These are phyloP conservation scores for Paradoxurus hermaphroditus DNA, from an alignment of 2,113 vertebrate species.

Conservation along the genomic window DNA sequence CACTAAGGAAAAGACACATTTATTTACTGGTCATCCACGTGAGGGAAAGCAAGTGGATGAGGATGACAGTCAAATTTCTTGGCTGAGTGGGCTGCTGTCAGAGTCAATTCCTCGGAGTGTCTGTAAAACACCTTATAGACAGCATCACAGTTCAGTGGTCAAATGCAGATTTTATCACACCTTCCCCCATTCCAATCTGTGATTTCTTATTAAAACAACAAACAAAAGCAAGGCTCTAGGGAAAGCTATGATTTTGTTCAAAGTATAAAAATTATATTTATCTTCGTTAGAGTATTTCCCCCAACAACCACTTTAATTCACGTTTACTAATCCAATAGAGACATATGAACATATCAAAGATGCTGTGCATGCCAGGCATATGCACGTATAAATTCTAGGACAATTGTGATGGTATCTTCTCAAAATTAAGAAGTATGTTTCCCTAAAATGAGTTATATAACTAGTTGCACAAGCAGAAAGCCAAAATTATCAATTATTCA, in stretches of 20 bases:
- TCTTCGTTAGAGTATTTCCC: not conserved
- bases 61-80: constrained; percentile 82
- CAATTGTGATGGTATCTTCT: not conserved
- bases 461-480: not conserved
- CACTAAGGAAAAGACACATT: constrained; percentile 78
- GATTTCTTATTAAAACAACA: constrained; percentile 45
- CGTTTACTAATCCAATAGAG: constrained; percentile 16
- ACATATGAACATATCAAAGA: not conserved
- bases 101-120: constrained; percentile 75
- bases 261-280: not conserved
- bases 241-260: not conserved
- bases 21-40: constrained; percentile 80
- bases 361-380: not conserved
- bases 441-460: not conserved
- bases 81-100: constrained; percentile 80
- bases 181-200: not conserved
- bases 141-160: constrained; percentile 52
- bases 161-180: constrained; percentile 63
- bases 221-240: constrained; percentile 19
- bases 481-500: constrained; percentile 18
- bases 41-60: constrained; percentile 72
- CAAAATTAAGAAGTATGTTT: not conserved
- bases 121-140: constrained; percentile 72
- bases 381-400: not conserved
- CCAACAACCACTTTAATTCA: constrained; percentile 20